phyloP scores from a whole-genome alignment of 2,113 vertebrate species.

The Crotalus helleri region DNA sequence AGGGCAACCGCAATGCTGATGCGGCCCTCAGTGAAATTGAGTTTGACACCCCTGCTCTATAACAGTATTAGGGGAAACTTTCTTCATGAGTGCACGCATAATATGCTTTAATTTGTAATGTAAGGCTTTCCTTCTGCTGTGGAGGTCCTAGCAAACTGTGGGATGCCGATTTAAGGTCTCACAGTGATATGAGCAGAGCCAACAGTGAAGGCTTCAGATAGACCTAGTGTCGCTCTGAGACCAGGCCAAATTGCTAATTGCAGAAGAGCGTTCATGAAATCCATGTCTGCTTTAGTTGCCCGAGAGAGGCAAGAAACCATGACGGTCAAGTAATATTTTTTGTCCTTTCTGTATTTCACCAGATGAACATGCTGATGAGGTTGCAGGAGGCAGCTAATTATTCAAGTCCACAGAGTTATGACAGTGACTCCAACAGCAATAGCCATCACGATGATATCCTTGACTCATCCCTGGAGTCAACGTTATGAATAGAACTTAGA shows the following conservation, averaged over 20 bases:
- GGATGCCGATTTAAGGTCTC: background rate
- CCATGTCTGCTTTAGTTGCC: background rate
- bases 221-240: background rate
- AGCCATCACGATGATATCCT: constrained; percentile 94
- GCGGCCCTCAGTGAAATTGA: too few relatives aligned
- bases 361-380: constrained; percentile 99
- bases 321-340: fast-evolving
- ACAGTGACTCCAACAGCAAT: constrained; percentile 98
- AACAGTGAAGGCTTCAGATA: background rate
- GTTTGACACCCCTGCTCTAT: background rate
- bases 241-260: background rate
- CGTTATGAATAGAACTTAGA: constrained; percentile 73
- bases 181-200: background rate
- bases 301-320: background rate
- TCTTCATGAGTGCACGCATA: background rate
- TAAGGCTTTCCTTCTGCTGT: background rate
- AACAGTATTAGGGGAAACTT: background rate
- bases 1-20: too few relatives aligned
- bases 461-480: constrained; percentile 92
- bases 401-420: constrained; percentile 94
- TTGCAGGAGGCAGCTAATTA: constrained; percentile 96
- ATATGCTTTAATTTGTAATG: background rate
- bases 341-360: constrained; percentile 18
- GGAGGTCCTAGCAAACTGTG: background rate
- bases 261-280: fast-evolving